Base-by-base conservation (phyloP, 1,140 invertebrate genomes). In the Lordiphosa clarofinis region DNA sequence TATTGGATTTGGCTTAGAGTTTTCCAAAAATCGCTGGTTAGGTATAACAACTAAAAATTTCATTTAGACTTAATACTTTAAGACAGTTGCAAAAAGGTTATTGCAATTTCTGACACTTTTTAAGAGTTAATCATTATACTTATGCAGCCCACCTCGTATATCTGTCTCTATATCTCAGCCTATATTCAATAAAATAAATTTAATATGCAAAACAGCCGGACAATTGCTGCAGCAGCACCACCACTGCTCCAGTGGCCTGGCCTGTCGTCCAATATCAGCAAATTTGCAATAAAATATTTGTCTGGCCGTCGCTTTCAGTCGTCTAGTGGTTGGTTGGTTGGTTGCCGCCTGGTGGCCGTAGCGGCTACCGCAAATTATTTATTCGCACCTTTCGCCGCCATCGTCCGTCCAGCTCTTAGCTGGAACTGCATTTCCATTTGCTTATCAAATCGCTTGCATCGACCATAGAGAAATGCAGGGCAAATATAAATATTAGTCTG, bases 221-320 rank as follows among this genome's bases (percentile, higher is more conserved):
- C 63, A 66, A 65, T 11, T 39, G 67, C 53, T 38, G 66, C 57
- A 39, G 74, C 59, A 52, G 39, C 67, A 68, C 52, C 48, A 55
- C 66, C 57, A 58, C 42, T 67, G 54, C 54, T 64, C 64, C 63
- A 67, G 62, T 67, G 54, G 61, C 50, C 66, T n/a, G 19, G 76
- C 58, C 78, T 81, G 76, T 81, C 76, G 78, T 76, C 58, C 76
- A 76, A 82, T 81, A 81, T 81, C 76, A 81, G 78, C 67, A 73
- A 76, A 81, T 82, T 82, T 84, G 76, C 76, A 84, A 82, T 82
- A 82, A 82, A 82, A 82, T 82, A 82, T 82, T 78, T 82, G 78
- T 82, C 76, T 82, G 69, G 78, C 76, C 58, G 42, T 73, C 36
- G 65, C 57, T 57, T 49, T 48, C 47, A 28, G 72, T 53, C 55